Evolutionary conservation across 2,113 vertebrate genomes (phyloP), one percentile per base, ranked within the genome.

Genomic region (Pardalotus punctatus): DNA sequence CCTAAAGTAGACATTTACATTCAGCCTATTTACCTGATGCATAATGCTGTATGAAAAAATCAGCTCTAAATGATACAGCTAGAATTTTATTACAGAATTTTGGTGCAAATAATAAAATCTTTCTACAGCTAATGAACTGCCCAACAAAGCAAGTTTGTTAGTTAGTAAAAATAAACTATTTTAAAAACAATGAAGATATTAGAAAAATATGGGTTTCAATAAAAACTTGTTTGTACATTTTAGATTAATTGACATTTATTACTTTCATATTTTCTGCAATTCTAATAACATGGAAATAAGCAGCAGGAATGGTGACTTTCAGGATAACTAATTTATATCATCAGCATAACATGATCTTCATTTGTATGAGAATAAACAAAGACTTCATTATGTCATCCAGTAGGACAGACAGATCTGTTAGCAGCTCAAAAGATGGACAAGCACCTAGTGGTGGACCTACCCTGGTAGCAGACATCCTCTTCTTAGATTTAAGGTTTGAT

Each of bases 91-190:
- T 95, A 90, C 83, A 79, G 90, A 88, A 31, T 96, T 97, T 95
- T 62, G 93, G 74, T 95, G 94, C 84, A 95, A 97, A 96, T 90
- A 94, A 86, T 96, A 88, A 97, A 97, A 93, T 62, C 54, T 97
- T 96, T 95, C 96, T 96, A 77, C 88, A 96, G 94, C 81, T 97
- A 97, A 97, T 97, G 94, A 97, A 96, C 88, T 96, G 88, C 95
- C 93, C 97, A 93, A 96, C 96, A 97, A 97, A 98, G 96, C 90
- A 94, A 92, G 96, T 95, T 97, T 97, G 95, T 97, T 97, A 97
- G 88, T 96, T 96, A 98, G 97, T 97, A 97, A 97, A 97, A 98
- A 96, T 89, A 96, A 96, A 96, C 94, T 82, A 92, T 97, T 97
- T 96, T 92, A 79, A 97, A 97, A 97, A 94, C 94, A 96, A 95